Evolutionary conservation across 1,140 invertebrate species (phyloP).

Genomic region (Saccostrea echinata): DNA sequence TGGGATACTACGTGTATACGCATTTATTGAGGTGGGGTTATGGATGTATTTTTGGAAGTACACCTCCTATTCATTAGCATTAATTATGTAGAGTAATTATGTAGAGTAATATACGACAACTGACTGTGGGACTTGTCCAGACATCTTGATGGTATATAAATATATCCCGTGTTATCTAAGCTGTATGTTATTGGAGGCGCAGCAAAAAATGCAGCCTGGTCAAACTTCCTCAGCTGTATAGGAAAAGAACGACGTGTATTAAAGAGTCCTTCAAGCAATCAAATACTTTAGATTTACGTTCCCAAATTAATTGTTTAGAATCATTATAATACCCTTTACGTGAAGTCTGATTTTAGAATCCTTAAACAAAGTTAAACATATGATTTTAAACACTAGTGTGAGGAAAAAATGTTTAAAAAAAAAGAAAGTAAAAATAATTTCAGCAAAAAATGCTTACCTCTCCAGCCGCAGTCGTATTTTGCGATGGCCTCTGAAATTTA

Average conservation of each 20-base stretch:
- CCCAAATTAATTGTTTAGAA: background rate
- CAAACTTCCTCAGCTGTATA: background rate
- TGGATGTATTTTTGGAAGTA: background rate
- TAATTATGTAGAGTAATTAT: background rate
- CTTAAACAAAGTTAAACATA: no score
- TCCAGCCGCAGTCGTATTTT: constrained; percentile 48
- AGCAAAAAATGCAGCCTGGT: background rate
- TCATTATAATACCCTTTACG: background rate
- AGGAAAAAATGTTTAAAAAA: no score
- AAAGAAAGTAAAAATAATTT: background rate
- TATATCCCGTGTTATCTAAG: constrained; percentile 76
- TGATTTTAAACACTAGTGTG: no score
- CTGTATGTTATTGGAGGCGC: constrained; percentile 53
- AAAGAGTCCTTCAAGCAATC: background rate
- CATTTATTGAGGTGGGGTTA: no score
- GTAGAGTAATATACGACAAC: background rate
- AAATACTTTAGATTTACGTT: no score
- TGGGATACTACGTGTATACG: no score
- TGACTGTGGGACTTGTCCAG: constrained; percentile 15
- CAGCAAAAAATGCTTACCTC: constrained; percentile 42
- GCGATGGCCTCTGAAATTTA: constrained; percentile 59
- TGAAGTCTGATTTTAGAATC: no score
- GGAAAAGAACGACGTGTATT: background rate
- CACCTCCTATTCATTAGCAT: background rate
- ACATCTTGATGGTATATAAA: constrained; percentile 74